These are phyloP conservation scores for Tubulanus polymorphus DNA, from an alignment of 2,888 invertebrate genomes.

Conservation along the genomic window DNA sequence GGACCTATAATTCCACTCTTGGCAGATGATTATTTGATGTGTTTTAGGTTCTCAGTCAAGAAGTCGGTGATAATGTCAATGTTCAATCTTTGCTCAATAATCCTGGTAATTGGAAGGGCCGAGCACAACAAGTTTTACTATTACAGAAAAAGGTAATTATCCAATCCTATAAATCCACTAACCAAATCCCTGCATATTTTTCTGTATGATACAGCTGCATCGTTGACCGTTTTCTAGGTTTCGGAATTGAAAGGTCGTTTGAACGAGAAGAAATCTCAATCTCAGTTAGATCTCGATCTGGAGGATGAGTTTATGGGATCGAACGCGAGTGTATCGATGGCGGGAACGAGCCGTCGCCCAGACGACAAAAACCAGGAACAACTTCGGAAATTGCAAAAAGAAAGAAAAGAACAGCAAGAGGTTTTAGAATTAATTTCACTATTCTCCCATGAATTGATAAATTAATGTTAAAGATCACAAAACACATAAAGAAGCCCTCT, in stretches of 20 bases:
- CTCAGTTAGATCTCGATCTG: conserved; percentile 19
- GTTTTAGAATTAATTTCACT: too few species aligned
- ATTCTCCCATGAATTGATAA: too few species aligned
- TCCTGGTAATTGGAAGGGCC: conserved; percentile 44
- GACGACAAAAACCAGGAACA: conserved; percentile 42
- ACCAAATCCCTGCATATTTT: too few species aligned
- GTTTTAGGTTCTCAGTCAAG: conserved; percentile 42
- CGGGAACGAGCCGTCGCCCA: conserved; percentile 18
- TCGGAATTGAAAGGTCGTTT: conserved; percentile 34
- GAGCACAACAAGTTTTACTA: conserved; percentile 45
- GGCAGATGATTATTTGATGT: not conserved
- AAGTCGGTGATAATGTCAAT: conserved; percentile 49
- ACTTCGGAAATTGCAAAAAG: conserved; percentile 42
- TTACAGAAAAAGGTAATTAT: conserved; percentile 49
- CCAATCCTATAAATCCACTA: too few species aligned
- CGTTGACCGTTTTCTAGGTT: too few species aligned
- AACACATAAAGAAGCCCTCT: too few species aligned
- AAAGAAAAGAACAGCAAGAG: conserved; percentile 46
- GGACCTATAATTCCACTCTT: too few species aligned
- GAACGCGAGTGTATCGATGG: conserved; percentile 21
- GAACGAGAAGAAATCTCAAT: conserved; percentile 19
- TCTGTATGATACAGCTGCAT: too few species aligned
- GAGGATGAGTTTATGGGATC: conserved; percentile 33
- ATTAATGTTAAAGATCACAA: too few species aligned
- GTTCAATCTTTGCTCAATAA: conserved; percentile 41